Evolutionary conservation across 2,888 invertebrate species (phyloP), one percentile per base, ranked within the genome.

Genomic region (Tinea semifulvella): DNA sequence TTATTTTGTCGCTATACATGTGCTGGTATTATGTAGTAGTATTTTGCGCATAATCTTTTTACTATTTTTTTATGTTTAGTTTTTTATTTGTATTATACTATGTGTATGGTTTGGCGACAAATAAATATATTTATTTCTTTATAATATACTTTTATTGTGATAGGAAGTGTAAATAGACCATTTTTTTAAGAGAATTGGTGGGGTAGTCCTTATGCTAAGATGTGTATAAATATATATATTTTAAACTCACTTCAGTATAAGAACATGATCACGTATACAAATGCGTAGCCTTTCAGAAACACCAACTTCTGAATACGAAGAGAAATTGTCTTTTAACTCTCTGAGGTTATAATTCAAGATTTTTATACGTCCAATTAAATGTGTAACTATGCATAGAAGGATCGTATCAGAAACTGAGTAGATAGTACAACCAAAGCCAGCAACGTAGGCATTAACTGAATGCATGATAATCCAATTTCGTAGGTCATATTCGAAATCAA

Each of bases 361-460:
- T 11, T 57, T 48, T n/a, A 65, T 56, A 43, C 65, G 66, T 0
- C 61, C 61, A 22, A 60, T 56, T 2, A 65, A 38, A 48, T 65
- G 59, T 38, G 55, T 60, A 11, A 64, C 45, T 42, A 59, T 50
- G 1, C 54, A 51, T n/a, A 60, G 55, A 28, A 56, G 60, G 2
- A 56, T 44, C 4, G 52, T 50, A 46, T 62, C 60, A 36, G 54
- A 62, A 1, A 54, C n/a, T 2, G 51, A 42, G 1, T 62, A 39
- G 1, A 57, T 36, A 0, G 42, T 27, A 7, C 50, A 51, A 0
- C 49, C 55, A 11, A 7, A n/a, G 6, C 48, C 46, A 1, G 47
- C 50, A 4, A 51, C 3, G 38, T 60, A 59, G 1, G 51, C 22
- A 18, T 57, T 56, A 1, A 54, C 13, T 1, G 45, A 6, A 10